Base-by-base conservation (phyloP, 2,113 vertebrate species). In the Ardeotis arabs region DNA sequence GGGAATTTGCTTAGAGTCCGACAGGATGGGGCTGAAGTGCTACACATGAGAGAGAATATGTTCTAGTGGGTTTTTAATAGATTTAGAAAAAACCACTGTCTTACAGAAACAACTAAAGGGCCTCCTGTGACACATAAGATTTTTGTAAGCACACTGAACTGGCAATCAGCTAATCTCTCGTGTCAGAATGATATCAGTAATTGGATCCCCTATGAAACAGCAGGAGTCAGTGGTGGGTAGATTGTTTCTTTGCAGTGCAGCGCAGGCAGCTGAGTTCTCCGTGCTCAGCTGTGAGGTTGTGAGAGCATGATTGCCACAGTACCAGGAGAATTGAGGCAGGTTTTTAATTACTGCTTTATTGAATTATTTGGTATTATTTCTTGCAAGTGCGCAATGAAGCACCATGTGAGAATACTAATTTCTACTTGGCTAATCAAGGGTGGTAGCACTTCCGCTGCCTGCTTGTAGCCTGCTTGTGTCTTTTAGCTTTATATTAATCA, bases 341-440 rank as follows among this genome's bases (percentile, higher is more conserved):
- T 96, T 96, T 95, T 97, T 96, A 97, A 96, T 96, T 96, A 96
- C 93, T 20, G 33, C 82, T 94, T 97, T 97, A 96, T 96, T 97
- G 96, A 97, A 97, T 96, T 97, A 96, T 95, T 97, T 96, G 90
- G 93, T 96, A 88, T 94, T 96, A 95, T 96, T 96, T 96, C 93
- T 95, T 96, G 95, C 96, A 95, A 96, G 90, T 68, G 95, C 0
- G 21, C 85, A 86, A 41, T 92, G 92, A 94, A 93, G 66, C 83
- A 81, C 96, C 95, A 60, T 53, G 80, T 81, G 96, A 97, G 96
- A 90, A 96, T 96, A 94, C 96, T 95, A 88, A 96, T 96, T 97
- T 96, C 79, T 96, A 75, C 92, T 92, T 19, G 7, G 73, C 89
- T 96, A 93, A 84, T 90, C 90, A 60, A 60, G 86, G 80, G 62